Evolutionary conservation across 2,797 vertebrate genomes (phyloP).

Genomic region (Novumbra hubbsi): DNA sequence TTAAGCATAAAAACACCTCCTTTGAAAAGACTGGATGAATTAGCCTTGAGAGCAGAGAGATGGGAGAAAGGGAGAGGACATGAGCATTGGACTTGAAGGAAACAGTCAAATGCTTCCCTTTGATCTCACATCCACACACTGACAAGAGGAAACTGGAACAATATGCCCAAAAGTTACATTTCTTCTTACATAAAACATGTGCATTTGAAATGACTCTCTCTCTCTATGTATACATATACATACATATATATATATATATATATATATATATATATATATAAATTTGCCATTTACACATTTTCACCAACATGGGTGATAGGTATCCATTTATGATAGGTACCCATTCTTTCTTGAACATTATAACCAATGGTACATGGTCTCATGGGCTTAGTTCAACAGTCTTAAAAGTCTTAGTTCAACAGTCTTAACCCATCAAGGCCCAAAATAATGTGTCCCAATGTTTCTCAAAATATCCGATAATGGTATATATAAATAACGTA

Average conservation of each 20-base stretch:
- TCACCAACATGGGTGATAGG: not conserved
- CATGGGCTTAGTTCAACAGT: too few relatives aligned
- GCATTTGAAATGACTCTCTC: slow-evolving; percentile 25
- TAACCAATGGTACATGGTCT: too few relatives aligned
- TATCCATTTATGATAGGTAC: too few relatives aligned
- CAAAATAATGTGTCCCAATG: not conserved
- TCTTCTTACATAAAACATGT: slow-evolving; percentile 30
- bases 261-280: not conserved
- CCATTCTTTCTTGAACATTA: too few relatives aligned
- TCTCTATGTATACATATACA: slow-evolving; percentile 11
- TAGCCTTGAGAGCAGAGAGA: slow-evolving; percentile 3
- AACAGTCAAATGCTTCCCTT: slow-evolving; percentile 21
- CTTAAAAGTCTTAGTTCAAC: too few relatives aligned
- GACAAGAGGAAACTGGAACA: slow-evolving; percentile 25
- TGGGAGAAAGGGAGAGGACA: not conserved
- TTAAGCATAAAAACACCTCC: not conserved
- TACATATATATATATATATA: slow-evolving; percentile 4
- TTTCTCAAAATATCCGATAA: slow-evolving; percentile 12
- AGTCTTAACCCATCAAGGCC: too few relatives aligned
- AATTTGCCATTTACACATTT: not conserved
- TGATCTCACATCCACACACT: slow-evolving; percentile 38
- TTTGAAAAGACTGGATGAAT: slow-evolving; percentile 5
- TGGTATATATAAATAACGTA: too few relatives aligned
- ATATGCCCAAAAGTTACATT: slow-evolving; percentile 25
- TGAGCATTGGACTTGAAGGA: slow-evolving; percentile 3